These are phyloP conservation scores for Sarcophaga carnaria DNA, from an alignment of 2,888 invertebrate genomes.

Conservation along the genomic window DNA sequence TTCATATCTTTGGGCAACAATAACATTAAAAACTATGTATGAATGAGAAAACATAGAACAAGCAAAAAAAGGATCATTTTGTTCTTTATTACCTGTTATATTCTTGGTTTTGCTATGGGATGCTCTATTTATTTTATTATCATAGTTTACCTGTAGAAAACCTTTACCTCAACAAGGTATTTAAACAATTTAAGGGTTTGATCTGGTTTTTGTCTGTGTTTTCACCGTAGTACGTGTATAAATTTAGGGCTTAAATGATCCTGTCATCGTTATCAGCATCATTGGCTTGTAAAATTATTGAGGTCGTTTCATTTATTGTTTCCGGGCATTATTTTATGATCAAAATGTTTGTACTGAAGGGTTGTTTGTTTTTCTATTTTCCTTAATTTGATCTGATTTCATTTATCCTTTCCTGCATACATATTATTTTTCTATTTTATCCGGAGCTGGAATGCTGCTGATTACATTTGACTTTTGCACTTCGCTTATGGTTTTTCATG, in stretches of 20 bases:
- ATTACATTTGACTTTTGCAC: constrained; percentile 79
- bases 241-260: constrained; percentile 75
- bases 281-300: constrained; percentile 75
- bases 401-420: constrained; percentile 54
- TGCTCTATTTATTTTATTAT: constrained; percentile 59
- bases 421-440: constrained; percentile 65
- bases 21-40: not conserved
- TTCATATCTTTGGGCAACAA: constrained; percentile 42
- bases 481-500: constrained; percentile 58
- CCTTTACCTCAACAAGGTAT: constrained; percentile 57
- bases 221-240: constrained; percentile 63
- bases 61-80: constrained; percentile 43
- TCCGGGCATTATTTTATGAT: constrained; percentile 70
- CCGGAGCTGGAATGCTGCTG: constrained; percentile 73
- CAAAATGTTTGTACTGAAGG: constrained; percentile 77
- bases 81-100: constrained; percentile 56
- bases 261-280: constrained; percentile 58
- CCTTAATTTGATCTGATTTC: constrained; percentile 58
- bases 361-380: constrained; percentile 72
- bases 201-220: constrained; percentile 62
- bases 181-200: constrained; percentile 76
- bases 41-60: constrained; percentile 1
- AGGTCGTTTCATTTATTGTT: constrained; percentile 72
- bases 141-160: constrained; percentile 66
- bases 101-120: constrained; percentile 36